A percentile compares a stretch with the other conserved stretches of the same genome.
These are phyloP conservation scores for Gadopsis bispinosus DNA, from an alignment of 2,797 vertebrate genomes.

Conservation along the genomic window DNA sequence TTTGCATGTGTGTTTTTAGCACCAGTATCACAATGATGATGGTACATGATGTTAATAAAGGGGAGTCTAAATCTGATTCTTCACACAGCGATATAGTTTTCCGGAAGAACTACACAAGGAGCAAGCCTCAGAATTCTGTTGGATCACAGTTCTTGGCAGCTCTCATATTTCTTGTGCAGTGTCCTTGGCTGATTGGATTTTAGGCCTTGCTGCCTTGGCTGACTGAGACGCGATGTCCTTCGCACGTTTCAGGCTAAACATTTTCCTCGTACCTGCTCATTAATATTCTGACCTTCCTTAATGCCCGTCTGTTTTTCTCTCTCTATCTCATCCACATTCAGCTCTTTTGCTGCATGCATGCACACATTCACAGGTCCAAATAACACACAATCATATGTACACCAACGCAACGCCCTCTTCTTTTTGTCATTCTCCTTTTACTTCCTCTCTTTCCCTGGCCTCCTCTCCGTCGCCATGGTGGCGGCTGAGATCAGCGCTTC, in stretches of 20 bases:
- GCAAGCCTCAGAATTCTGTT: not conserved
- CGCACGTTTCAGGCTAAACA: slow-evolving; percentile 34
- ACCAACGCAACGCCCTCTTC: slow-evolving; percentile 3
- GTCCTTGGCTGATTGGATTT: slow-evolving; percentile 46
- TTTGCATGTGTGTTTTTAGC: slow-evolving; percentile 4
- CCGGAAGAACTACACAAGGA: not conserved
- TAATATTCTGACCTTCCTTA: slow-evolving; percentile 45
- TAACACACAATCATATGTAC: slow-evolving; percentile 46
- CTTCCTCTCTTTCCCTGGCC: slow-evolving; percentile 47
- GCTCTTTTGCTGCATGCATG: slow-evolving; percentile 26
- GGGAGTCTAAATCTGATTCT: slow-evolving; percentile 12
- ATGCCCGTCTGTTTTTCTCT: not conserved
- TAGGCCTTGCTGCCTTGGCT: slow-evolving; percentile 8
- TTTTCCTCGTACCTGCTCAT: slow-evolving; percentile 42
- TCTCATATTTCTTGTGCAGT: slow-evolving; percentile 10
- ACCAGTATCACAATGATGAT: slow-evolving; percentile 6
- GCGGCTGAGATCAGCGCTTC: slow-evolving; percentile 24
- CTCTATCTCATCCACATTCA: slow-evolving; percentile 34
- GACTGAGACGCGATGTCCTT: slow-evolving; percentile 13
- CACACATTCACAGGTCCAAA: slow-evolving; percentile 42
- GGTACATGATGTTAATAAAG: slow-evolving; percentile 7
- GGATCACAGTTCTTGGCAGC: slow-evolving; percentile 20
- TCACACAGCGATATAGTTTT: not conserved
- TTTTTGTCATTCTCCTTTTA: slow-evolving; percentile 59
- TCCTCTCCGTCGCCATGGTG: slow-evolving; percentile 31